Percentiles rank a stretch among this genome's conserved stretches.
Conservation (phyloP, 2,113 vertebrate genomes). For the Dasyornis broadbenti region DNA sequence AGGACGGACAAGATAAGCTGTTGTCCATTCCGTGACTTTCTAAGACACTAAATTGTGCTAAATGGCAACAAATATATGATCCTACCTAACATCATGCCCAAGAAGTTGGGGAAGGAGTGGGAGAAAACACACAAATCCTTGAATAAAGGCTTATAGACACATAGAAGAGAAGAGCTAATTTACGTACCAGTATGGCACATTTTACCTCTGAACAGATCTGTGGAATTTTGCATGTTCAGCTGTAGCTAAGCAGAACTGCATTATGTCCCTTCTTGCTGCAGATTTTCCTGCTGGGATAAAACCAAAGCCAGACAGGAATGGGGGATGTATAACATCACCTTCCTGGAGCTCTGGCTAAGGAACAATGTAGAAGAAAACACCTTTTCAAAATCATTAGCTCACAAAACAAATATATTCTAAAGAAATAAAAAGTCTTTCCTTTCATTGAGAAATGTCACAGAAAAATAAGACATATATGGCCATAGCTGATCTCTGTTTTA, state of each 20-base stretch:
- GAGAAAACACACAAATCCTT: background rate
- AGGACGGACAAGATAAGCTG: background rate
- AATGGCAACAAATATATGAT: background rate
- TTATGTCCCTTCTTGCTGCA: background rate
- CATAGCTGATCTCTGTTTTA: background rate
- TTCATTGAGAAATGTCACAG: background rate
- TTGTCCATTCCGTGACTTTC: background rate
- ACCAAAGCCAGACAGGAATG: background rate
- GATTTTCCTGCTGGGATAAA: background rate
- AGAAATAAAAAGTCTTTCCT: background rate
- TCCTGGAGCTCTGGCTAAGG: background rate
- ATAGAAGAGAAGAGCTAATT: background rate
- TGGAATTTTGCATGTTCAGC: background rate
- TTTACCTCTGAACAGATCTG: background rate
- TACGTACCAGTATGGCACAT: background rate
- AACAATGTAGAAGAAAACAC: rapidly evolving
- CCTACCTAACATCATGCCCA: background rate
- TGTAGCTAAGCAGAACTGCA: background rate
- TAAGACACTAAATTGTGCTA: background rate
- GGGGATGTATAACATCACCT: background rate
- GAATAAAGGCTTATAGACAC: background rate
- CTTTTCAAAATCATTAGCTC: background rate
- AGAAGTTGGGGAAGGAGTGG: background rate
- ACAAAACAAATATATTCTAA: background rate
- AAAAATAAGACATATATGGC: background rate